These are phyloP conservation scores for Chelonia mydas DNA, from an alignment of 2,797 vertebrate genomes.

Conservation along the genomic window DNA sequence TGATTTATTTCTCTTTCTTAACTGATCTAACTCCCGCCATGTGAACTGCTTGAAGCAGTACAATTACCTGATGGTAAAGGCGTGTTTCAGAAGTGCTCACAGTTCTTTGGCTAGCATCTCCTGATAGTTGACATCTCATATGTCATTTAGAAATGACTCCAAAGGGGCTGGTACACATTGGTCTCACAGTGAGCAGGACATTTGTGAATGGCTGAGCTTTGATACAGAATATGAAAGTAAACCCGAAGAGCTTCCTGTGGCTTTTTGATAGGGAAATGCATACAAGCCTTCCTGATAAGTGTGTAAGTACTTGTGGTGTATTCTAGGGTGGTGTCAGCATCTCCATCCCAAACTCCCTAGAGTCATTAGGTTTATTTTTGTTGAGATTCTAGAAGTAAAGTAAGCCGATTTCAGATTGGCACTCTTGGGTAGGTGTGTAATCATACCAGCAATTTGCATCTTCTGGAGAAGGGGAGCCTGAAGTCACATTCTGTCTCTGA, in stretches of 20 bases:
- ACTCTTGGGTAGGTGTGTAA: rapidly evolving
- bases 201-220: not conserved
- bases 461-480: not conserved
- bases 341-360: not conserved
- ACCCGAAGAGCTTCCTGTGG: not conserved
- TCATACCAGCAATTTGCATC: not conserved
- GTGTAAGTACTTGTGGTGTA: not conserved
- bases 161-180: not conserved
- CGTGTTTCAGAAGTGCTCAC: rapidly evolving
- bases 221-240: not conserved
- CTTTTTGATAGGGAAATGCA: too few relatives aligned
- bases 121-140: not conserved
- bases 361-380: rapidly evolving
- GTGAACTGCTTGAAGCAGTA: too few relatives aligned
- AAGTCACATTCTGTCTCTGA: not conserved
- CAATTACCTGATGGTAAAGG: not conserved
- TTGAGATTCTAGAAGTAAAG: not conserved
- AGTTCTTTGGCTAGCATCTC: not conserved
- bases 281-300: not conserved
- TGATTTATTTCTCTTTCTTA: not conserved
- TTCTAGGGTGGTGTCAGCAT: not conserved
- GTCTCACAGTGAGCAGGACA: not conserved
- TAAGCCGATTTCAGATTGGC: not conserved
- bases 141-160: not conserved
- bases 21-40: not conserved